Percentiles rank a stretch among this genome's conserved stretches.
Evolutionary conservation across 2,888 invertebrate species (phyloP).

Genomic region (Philonicus albiceps): DNA sequence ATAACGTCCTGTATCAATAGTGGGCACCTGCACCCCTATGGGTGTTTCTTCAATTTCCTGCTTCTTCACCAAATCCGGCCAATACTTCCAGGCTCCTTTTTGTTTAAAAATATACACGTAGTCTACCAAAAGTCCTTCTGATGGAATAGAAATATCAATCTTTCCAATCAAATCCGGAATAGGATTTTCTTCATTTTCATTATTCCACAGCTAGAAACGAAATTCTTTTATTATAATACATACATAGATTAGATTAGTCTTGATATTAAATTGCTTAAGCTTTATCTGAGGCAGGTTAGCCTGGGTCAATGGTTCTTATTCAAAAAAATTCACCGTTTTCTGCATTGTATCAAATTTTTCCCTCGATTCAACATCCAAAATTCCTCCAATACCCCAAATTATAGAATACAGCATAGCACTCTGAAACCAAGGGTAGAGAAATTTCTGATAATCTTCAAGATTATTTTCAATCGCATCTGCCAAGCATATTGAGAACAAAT

Average conservation of each 20-base stretch:
- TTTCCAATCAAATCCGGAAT: constrained; percentile 71
- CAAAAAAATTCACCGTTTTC: constrained; percentile 58
- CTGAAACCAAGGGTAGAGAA: constrained; percentile 76
- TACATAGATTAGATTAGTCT: too few species aligned
- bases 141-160: constrained; percentile 77
- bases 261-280: too few species aligned
- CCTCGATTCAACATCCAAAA: constrained; percentile 77
- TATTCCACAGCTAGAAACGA: constrained; percentile 64
- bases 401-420: constrained; percentile 78
- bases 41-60: constrained; percentile 67
- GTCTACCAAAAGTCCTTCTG: constrained; percentile 81
- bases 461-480: constrained; percentile 74
- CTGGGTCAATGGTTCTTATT: neutral
- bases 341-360: constrained; percentile 72
- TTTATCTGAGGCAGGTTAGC: too few species aligned
- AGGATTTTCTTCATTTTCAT: constrained; percentile 64
- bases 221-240: too few species aligned
- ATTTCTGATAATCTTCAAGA: constrained; percentile 73
- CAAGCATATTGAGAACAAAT: constrained; percentile 80
- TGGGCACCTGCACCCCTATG: constrained; percentile 74
- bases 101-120: constrained; percentile 82
- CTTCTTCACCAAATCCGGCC: constrained; percentile 75
- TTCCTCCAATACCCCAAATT: constrained; percentile 87
- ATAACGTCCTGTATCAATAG: constrained; percentile 85
- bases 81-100: constrained; percentile 87